Evolutionary conservation across 2,797 vertebrate genomes (phyloP).

Genomic region (Alectoris magna): DNA sequence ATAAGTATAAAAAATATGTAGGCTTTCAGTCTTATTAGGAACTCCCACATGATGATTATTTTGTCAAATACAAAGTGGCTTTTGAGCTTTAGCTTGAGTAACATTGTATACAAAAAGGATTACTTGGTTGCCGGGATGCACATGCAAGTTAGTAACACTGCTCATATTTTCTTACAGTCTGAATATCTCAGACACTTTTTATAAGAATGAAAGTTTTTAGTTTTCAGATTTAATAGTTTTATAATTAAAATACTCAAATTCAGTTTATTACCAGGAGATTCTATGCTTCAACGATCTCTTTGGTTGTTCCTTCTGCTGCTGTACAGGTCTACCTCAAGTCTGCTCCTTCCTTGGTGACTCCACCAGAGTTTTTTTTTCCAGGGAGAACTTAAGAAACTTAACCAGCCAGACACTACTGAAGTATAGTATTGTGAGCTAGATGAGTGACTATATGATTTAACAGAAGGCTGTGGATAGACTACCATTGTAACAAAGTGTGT

Average conservation of each 20-base stretch:
- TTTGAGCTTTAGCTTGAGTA: neutral
- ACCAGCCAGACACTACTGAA: neutral
- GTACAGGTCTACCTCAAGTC: neutral
- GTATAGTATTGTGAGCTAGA: neutral
- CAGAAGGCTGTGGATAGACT: neutral
- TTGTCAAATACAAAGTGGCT: accelerated
- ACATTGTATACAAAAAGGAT: neutral
- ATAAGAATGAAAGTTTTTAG: neutral
- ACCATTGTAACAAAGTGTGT: neutral
- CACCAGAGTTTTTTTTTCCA: neutral
- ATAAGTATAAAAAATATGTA: neutral
- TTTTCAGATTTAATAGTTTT: neutral
- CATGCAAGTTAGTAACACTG: neutral
- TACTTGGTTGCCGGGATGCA: neutral
- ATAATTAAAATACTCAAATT: neutral
- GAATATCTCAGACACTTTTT: neutral
- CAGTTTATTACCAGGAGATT: neutral
- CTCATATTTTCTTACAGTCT: neutral
- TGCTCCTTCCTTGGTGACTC: neutral
- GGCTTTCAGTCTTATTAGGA: neutral
- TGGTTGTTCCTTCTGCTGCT: neutral
- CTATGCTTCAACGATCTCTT: too few relatives aligned
- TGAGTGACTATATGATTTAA: neutral
- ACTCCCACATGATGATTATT: neutral
- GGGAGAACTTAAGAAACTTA: neutral